Base-by-base conservation (phyloP, 1,140 invertebrate genomes). In the Metopolophium dirhodum region DNA sequence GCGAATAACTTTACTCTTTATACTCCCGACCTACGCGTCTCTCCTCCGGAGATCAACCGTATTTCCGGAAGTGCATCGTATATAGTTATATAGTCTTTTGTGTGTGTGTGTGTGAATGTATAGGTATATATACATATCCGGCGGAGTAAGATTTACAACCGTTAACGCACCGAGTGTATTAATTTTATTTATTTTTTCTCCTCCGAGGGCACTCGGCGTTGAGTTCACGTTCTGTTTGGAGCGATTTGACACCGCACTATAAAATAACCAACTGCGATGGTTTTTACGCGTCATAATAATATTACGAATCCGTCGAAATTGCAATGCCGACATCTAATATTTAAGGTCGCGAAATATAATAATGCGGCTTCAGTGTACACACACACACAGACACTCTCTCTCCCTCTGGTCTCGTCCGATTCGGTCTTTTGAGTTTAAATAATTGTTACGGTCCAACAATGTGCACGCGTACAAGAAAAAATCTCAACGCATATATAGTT, bases 131-230 rank as follows among this genome's bases (percentile, higher is more conserved):
- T 41, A 41, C 41, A 90, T 30, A 14, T 14, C 51, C 26, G 1
- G 20, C 57, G 0, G 37, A 61, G 4, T 90, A 30, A 90, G 45
- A 57, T 90, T 90, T 90, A 90, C 23, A 54, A 41, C 57, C 37
- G 89, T 68, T 90, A 90, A 90, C 89, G 18, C 57, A 20, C 54
- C 20, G 54, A 90, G 54, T n/a, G 14, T 68, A 68, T 90, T 51
- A 45, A 90, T 90, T 89, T 89, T 90, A 35, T 90, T 61, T 61
- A 47, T 90, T 26, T 90, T 89, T 61, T 26, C 18, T n/a, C n/a
- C 20, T 47, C 26, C 18, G 23, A 68, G 22, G 23, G 89, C 14
- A 45, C 18, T 90, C 14, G 37, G 45, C 9, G 14, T 54, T 41
- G 7, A 57, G 23, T 57, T 57, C 22, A 89, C 49, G 88, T 35